Evolutionary conservation across 2,888 invertebrate genomes (phyloP).

Genomic region (Tridacna gigas): DNA sequence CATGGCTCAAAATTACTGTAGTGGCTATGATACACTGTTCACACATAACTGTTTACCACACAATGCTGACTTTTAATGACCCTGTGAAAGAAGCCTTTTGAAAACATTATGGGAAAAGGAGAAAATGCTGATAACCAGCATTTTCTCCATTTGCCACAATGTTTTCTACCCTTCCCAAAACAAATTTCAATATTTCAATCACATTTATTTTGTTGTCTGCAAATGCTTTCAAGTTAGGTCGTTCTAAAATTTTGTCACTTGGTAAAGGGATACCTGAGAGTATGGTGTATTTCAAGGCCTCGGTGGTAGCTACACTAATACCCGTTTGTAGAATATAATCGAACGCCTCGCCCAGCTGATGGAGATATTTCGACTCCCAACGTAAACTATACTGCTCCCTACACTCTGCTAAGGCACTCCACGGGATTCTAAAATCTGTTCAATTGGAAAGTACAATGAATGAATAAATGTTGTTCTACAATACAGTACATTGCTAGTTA

Average conservation of each 20-base stretch:
- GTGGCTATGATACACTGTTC: background rate
- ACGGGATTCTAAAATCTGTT: slow-evolving; percentile 86
- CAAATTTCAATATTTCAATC: no score
- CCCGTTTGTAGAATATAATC: slow-evolving; percentile 86
- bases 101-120: background rate
- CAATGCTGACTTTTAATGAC: background rate
- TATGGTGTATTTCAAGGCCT: slow-evolving; percentile 88
- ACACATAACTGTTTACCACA: background rate
- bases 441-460: slow-evolving; percentile 11
- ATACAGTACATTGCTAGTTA: background rate
- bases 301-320: slow-evolving; percentile 85
- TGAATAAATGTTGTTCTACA: background rate
- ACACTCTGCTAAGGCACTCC: slow-evolving; percentile 87
- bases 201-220: no score
- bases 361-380: slow-evolving; percentile 88
- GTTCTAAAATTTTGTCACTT: background rate
- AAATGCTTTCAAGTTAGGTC: no score
- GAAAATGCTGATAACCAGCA: no score
- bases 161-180: no score
- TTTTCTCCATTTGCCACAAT: no score
- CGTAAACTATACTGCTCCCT: slow-evolving; percentile 89
- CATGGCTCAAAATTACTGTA: no score
- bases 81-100: background rate
- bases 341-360: slow-evolving; percentile 88
- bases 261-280: slow-evolving; percentile 87